Conservation (phyloP, 2,113 vertebrate species). For the Azemiops feae region DNA sequence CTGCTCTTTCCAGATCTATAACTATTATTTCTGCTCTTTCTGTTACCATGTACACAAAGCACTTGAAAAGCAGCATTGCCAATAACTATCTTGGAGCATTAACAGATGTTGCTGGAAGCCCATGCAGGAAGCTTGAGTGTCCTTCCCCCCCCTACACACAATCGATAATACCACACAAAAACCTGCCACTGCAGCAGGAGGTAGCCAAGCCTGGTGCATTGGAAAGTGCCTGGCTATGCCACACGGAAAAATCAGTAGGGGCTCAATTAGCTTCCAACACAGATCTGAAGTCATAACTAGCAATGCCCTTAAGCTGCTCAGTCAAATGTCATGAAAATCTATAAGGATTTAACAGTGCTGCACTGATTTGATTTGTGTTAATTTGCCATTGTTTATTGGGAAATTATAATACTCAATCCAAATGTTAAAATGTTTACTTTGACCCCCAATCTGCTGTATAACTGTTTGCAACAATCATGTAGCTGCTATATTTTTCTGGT, state of each 20-base stretch:
- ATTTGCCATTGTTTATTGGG: constrained; percentile 18
- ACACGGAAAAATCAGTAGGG: background rate
- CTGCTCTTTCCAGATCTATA: background rate
- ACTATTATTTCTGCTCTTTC: background rate
- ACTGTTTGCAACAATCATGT: background rate
- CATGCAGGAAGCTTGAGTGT: background rate
- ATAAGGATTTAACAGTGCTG: constrained; percentile 32
- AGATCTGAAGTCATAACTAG: background rate
- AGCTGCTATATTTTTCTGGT: constrained; percentile 30
- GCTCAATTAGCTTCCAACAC: background rate
- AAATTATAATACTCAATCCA: constrained; percentile 45
- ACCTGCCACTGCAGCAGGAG: background rate
- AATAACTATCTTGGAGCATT: constrained; percentile 38
- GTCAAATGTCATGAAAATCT: constrained; percentile 44
- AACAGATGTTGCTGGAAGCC: background rate
- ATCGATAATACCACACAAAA: background rate
- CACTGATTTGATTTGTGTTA: constrained; percentile 43
- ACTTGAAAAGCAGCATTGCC: constrained; percentile 43
- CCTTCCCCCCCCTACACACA: background rate
- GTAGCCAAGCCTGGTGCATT: background rate
- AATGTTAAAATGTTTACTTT: background rate
- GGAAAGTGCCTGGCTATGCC: background rate
- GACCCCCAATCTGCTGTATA: constrained; percentile 40
- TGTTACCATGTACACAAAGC: constrained; percentile 27
- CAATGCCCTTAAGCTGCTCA: constrained; percentile 6